Conservation (phyloP, 2,113 vertebrate genomes). For the Isichthys henryi region DNA sequence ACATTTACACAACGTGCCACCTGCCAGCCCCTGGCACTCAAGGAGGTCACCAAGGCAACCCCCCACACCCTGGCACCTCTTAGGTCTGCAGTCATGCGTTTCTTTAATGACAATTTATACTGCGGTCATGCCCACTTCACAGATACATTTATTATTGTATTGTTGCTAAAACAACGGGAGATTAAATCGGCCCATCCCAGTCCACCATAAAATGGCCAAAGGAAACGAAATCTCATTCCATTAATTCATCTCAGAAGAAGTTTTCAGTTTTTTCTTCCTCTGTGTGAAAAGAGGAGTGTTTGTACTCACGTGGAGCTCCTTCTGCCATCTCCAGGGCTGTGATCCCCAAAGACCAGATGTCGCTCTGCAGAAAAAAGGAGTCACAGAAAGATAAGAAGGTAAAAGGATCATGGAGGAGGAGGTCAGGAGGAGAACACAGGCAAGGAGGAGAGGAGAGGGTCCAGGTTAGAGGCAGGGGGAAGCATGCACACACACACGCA, state of each 20-base stretch:
- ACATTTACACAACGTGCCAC: not conserved
- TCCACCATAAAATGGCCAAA: not conserved
- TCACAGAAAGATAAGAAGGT: slow-evolving; percentile 5
- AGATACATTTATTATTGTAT: not conserved
- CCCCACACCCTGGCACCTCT: not conserved
- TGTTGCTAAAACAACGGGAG: not conserved
- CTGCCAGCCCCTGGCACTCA: not conserved
- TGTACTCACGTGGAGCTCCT: slow-evolving; percentile 59
- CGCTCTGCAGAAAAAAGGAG: slow-evolving; percentile 48
- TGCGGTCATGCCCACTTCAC: not conserved
- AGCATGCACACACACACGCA: not conserved
- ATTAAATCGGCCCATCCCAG: not conserved
- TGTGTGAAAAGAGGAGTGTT: not conserved
- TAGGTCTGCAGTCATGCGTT: not conserved
- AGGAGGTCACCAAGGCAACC: not conserved
- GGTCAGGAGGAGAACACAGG: not conserved
- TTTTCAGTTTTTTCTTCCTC: not conserved
- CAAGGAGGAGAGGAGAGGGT: not conserved
- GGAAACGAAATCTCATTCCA: not conserved
- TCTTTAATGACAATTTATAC: not conserved
- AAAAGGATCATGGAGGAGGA: not conserved
- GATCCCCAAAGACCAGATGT: slow-evolving; percentile 65
- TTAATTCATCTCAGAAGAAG: not conserved
- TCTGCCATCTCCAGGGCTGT: slow-evolving; percentile 67
- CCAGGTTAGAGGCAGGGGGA: not conserved